A percentile compares a stretch with the other conserved stretches of the same genome.
These are phyloP conservation scores for Sycophaga agraensis DNA, from an alignment of 1,140 invertebrate genomes.

Conservation along the genomic window DNA sequence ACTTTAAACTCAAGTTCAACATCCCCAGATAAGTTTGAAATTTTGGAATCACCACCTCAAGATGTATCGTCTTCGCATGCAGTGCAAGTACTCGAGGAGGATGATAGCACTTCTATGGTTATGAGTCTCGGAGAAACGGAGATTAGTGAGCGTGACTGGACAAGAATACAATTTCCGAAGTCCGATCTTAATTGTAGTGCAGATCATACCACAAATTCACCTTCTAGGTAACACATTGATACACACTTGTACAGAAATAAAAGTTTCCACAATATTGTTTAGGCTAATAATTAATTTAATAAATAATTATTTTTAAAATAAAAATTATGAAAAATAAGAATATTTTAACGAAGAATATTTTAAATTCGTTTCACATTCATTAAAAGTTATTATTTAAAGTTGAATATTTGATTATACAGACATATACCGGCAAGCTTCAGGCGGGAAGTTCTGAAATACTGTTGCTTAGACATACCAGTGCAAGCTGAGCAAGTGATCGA, in stretches of 20 bases:
- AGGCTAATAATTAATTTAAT: too few species aligned
- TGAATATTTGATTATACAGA: conserved; percentile 41
- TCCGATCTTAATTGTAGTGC: conserved; percentile 38
- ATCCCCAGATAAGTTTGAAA: conserved; percentile 53
- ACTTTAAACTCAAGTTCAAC: conserved; percentile 50
- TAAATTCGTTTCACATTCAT: too few species aligned
- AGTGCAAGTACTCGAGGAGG: conserved; percentile 41
- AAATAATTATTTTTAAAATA: too few species aligned
- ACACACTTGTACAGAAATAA: too few species aligned
- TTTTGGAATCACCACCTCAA: conserved; percentile 46
- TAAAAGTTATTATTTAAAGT: too few species aligned
- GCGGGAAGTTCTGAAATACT: conserved; percentile 56
- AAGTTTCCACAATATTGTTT: too few species aligned
- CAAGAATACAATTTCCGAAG: conserved; percentile 46
- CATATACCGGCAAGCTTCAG: conserved; percentile 60
- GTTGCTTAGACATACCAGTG: conserved; percentile 48
- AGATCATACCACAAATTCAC: conserved; percentile 31
- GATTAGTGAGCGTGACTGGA: conserved; percentile 55
- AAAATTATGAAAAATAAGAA: too few species aligned
- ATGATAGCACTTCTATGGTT: conserved; percentile 48
- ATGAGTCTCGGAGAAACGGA: conserved; percentile 51
- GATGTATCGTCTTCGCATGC: conserved; percentile 42
- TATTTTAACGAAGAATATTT: too few species aligned
- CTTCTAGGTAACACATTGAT: conserved; percentile 40
- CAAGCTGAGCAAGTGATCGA: conserved; percentile 45